Evolutionary conservation across 2,888 invertebrate species (phyloP).

Genomic region (Cremastinae sp.): DNA sequence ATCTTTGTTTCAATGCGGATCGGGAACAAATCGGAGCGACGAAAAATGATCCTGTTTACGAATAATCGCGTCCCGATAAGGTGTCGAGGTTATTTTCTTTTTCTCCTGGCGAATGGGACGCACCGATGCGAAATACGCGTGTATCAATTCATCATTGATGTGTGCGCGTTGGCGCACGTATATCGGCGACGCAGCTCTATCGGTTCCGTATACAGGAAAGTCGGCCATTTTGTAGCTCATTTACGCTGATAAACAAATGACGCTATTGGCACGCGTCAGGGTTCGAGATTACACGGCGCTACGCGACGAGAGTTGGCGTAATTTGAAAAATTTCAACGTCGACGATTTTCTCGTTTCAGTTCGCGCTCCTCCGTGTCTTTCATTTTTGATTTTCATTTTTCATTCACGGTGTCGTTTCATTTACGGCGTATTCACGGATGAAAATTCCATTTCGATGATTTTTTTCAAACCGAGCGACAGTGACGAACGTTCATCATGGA

Average conservation of each 20-base stretch:
- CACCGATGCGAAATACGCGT: not conserved
- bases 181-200: constrained; percentile 51
- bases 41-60: not conserved
- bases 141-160: not conserved
- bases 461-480: not conserved
- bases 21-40: not conserved
- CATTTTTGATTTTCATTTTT: not conserved
- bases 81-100: not conserved
- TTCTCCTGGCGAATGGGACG: not conserved
- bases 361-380: not conserved
- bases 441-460: constrained; percentile 27
- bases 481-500: constrained; percentile 38
- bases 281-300: constrained; percentile 66
- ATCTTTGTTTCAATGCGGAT: not conserved
- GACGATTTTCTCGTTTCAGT: not conserved
- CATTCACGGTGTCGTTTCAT: not conserved
- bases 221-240: constrained; percentile 76
- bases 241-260: constrained; percentile 75
- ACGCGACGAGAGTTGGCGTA: constrained; percentile 65
- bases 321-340: constrained; percentile 63
- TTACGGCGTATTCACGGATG: not conserved
- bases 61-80: not conserved
- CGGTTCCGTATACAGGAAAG: constrained; percentile 53
- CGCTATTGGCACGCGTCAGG: constrained; percentile 66
- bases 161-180: constrained; percentile 5